Base-by-base conservation (phyloP, 1,140 invertebrate species). In the Drosophila suzukii region DNA sequence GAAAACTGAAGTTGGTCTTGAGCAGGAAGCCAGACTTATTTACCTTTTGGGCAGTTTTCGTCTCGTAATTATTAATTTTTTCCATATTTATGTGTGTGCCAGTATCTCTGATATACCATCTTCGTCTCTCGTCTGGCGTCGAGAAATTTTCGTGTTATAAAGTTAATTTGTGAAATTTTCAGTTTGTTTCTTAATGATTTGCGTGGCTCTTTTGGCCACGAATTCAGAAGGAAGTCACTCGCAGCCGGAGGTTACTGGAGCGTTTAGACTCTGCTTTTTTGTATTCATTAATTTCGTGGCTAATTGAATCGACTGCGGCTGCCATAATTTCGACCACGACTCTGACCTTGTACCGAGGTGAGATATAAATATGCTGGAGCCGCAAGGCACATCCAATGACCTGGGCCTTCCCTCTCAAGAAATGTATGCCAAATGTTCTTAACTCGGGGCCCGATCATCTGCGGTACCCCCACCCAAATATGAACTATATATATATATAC, bases 121-220 rank as follows among this genome's bases (percentile, higher is more conserved):
- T 47, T 53, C 24, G 57, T 32, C 0, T 32, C 0, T 10, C 30
- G 58, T 68, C 39, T 77, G 38, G 63, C 44, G 47, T 65, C 73
- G 80, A 89, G 83, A 88, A 88, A 88, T 88, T 88, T 88, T 88
- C 84, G 84, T 89, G 83, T 83, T 88, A 88, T 89, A 88, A 89
- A 88, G 71, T 88, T 83, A 88, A 89, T 88, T 88, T 88, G 83
- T 88, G 83, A 88, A 88, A 88, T 88, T 83, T 88, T 82, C 51
- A 66, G 60, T 75, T 75, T 60, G 32, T 58, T 82, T 88, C 75
- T 83, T 79, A 88, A 88, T 88, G 84, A 80, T 88, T 83, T 84
- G 70, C 79, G 63, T 78, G 74, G 54, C 38, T 56, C 30, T 73
- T 71, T 36, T 70, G 66, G 63, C 67, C 67, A 70, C 67, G 65